phyloP scores from a whole-genome alignment of 2,797 vertebrate genomes.

The Halcyon leucocephala region DNA sequence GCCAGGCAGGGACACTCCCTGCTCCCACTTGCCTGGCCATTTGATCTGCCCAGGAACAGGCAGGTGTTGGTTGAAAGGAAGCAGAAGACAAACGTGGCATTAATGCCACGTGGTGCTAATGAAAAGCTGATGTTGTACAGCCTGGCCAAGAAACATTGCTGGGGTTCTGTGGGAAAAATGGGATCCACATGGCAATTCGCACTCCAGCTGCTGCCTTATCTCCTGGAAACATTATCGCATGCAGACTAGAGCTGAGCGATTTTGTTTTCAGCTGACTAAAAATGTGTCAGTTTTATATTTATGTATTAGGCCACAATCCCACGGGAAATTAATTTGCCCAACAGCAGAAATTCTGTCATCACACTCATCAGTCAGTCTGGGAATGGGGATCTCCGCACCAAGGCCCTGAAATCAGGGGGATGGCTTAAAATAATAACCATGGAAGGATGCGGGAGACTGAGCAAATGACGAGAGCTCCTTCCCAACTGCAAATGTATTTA shows the following conservation, averaged over 20 bases:
- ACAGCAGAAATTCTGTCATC: slow-evolving; percentile 62
- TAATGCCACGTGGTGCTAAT: neutral
- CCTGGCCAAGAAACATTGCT: neutral
- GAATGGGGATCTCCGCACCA: slow-evolving; percentile 45
- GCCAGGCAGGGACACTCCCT: rapidly evolving
- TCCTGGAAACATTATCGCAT: slow-evolving; percentile 1
- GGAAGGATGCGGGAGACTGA: neutral
- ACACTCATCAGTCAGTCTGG: slow-evolving; percentile 39
- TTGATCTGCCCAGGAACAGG: neutral
- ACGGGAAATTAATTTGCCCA: slow-evolving; percentile 52
- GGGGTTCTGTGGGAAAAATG: slow-evolving; percentile 48
- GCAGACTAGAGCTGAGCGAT: neutral
- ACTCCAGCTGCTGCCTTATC: slow-evolving; percentile 40
- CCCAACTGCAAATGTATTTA: neutral
- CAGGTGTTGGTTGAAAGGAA: neutral
- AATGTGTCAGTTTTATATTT: slow-evolving; percentile 56
- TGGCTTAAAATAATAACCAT: neutral
- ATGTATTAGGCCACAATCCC: neutral
- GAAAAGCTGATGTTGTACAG: neutral
- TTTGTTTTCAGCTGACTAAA: slow-evolving; percentile 19
- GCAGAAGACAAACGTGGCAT: neutral
- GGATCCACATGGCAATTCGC: neutral
- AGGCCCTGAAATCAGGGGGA: neutral
- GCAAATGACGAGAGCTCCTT: neutral
- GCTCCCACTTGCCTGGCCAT: rapidly evolving